Percentiles rank a stretch among this genome's conserved stretches.
These are phyloP conservation scores for Ctenodactylus gundi DNA, from an alignment of 2,113 vertebrate genomes.

Conservation along the genomic window DNA sequence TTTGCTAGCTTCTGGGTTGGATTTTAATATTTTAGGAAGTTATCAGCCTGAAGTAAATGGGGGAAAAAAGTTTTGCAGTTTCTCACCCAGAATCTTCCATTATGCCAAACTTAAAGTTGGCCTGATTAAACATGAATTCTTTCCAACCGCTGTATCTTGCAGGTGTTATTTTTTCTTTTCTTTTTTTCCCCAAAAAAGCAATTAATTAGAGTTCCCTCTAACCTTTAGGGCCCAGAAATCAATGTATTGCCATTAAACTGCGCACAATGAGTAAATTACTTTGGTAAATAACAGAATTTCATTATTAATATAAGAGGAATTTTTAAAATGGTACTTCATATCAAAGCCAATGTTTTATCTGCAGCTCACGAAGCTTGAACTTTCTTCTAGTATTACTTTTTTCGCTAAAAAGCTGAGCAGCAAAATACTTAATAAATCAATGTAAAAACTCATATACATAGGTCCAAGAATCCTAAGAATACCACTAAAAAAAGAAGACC, in stretches of 20 bases:
- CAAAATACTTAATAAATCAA: conserved; percentile 54
- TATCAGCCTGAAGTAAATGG: conserved; percentile 18
- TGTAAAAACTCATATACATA: neutral
- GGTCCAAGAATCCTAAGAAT: conserved; percentile 13
- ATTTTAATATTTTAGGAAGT: conserved; percentile 51
- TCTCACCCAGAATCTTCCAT: conserved; percentile 74
- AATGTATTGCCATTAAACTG: conserved; percentile 57
- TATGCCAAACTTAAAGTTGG: conserved; percentile 71
- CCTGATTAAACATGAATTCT: conserved; percentile 75
- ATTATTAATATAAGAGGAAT: conserved; percentile 63
- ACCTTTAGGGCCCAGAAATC: conserved; percentile 77
- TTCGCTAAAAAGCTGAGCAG: conserved; percentile 38
- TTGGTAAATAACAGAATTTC: conserved; percentile 74
- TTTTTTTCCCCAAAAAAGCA: conserved; percentile 63
- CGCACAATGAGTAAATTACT: conserved; percentile 70
- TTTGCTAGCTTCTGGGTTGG: neutral
- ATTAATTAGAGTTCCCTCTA: conserved; percentile 72
- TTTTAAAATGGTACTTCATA: conserved; percentile 63
- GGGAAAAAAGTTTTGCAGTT: conserved; percentile 44
- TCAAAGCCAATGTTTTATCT: conserved; percentile 56
- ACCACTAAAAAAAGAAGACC: neutral
- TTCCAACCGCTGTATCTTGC: conserved; percentile 68
- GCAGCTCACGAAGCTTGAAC: neutral
- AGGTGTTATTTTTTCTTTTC: conserved; percentile 67
- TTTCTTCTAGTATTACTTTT: conserved; percentile 33